Conservation (phyloP, 2,888 invertebrate species). For the Pyrrhia umbra region DNA sequence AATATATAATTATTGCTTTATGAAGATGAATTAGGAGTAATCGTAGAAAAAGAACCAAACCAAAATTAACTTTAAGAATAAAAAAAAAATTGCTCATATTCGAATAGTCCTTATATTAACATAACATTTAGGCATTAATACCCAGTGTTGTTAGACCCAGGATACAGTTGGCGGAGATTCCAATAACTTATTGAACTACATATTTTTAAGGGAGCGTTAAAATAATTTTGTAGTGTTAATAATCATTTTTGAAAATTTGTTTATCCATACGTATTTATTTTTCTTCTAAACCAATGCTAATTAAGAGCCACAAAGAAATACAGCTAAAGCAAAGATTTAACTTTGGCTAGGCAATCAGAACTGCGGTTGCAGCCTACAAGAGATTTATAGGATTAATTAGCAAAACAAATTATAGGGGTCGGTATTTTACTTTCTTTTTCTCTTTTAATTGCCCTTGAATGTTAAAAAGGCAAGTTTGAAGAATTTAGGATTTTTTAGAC, state of each 20-base stretch:
- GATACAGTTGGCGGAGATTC: no score
- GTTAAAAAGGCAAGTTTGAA: slow-evolving; percentile 17
- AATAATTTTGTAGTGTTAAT: no score
- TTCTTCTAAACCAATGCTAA: background rate
- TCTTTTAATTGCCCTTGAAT: slow-evolving; percentile 34
- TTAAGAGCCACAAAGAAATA: slow-evolving; percentile 13
- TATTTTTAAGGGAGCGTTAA: no score
- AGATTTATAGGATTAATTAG: slow-evolving; percentile 55
- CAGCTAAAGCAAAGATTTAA: slow-evolving; percentile 27
- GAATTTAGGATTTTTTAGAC: background rate
- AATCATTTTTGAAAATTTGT: no score
- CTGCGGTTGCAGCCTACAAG: slow-evolving; percentile 51
- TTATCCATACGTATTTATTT: no score
- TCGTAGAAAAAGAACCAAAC: background rate
- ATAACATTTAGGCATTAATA: no score
- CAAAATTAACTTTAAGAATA: background rate
- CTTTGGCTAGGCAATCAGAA: slow-evolving; percentile 35
- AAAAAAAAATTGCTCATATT: no score
- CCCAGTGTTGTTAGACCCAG: no score
- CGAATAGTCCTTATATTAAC: no score
- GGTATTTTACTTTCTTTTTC: slow-evolving; percentile 33
- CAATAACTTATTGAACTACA: no score
- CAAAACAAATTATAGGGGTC: slow-evolving; percentile 52
- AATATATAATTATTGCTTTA: slow-evolving; percentile 12
- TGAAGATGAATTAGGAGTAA: background rate